phyloP scores from a whole-genome alignment of 2,888 invertebrate species.

The Eurois occulta region DNA sequence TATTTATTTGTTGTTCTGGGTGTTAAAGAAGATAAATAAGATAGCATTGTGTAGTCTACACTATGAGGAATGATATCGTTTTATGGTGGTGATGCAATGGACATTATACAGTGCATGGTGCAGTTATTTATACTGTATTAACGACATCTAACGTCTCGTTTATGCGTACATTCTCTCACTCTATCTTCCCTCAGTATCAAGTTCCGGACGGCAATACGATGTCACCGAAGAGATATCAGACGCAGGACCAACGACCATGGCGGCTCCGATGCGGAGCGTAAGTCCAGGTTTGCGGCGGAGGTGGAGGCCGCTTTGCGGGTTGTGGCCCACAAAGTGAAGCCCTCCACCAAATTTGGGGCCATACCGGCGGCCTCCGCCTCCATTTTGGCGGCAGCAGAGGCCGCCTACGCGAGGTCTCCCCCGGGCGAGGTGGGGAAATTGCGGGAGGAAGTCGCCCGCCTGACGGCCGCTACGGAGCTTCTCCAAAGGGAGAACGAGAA shows the following conservation, averaged over 20 bases:
- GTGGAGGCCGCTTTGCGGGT: too few relatives aligned
- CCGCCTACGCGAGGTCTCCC: too few relatives aligned
- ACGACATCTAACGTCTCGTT: not conserved
- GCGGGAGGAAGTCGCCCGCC: too few relatives aligned
- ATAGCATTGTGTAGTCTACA: not conserved
- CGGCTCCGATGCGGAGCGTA: too few relatives aligned
- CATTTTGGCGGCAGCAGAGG: too few relatives aligned
- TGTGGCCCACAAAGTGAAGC: too few relatives aligned
- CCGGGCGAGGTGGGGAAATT: too few relatives aligned
- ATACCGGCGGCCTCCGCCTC: too few relatives aligned
- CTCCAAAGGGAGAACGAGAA: too few relatives aligned
- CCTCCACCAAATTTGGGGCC: too few relatives aligned
- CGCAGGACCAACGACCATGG: not conserved
- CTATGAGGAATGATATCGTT: not conserved
- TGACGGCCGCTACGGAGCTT: too few relatives aligned
- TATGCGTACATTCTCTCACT: not conserved
- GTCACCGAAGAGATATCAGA: not conserved
- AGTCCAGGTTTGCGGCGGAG: too few relatives aligned
- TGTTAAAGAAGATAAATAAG: not conserved
- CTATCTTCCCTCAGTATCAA: not conserved
- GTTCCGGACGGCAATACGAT: not conserved
- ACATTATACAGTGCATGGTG: not conserved
- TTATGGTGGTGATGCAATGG: not conserved
- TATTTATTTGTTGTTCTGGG: constrained; percentile 28
- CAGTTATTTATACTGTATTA: not conserved